phyloP scores from a whole-genome alignment of 2,888 invertebrate genomes.

The Xanthia togata region DNA sequence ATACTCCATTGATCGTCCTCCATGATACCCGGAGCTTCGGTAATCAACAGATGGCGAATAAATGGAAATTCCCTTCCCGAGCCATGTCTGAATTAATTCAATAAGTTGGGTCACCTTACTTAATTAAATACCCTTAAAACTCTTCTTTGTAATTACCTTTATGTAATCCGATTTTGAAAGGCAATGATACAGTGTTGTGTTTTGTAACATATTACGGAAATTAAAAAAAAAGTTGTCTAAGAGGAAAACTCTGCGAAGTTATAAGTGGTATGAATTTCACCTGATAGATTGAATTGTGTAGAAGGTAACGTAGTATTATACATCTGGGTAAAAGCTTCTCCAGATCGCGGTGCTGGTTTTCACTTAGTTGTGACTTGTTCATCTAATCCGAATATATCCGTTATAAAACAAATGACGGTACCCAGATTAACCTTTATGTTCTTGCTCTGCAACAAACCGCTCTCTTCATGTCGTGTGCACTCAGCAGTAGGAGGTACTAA shows the following conservation, averaged over 20 bases:
- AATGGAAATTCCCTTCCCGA: slow-evolving; percentile 40
- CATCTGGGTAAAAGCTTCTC: background rate
- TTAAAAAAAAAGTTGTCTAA: background rate
- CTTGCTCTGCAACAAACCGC: background rate
- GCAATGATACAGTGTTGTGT: too few relatives aligned
- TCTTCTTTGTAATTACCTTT: slow-evolving; percentile 54
- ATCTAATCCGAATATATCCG: background rate
- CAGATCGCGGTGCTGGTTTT: background rate
- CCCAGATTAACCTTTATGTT: background rate
- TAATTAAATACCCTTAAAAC: slow-evolving; percentile 64
- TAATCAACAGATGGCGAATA: slow-evolving; percentile 45
- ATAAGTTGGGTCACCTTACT: slow-evolving; percentile 54
- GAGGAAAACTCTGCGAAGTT: background rate
- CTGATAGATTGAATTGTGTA: background rate
- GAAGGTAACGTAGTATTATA: background rate
- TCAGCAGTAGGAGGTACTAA: background rate
- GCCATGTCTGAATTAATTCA: slow-evolving; percentile 58
- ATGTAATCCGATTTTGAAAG: too few relatives aligned
- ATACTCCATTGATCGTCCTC: slow-evolving; percentile 23
- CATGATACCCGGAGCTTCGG: slow-evolving; percentile 24
- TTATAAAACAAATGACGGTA: background rate
- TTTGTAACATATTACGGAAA: background rate
- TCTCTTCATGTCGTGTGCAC: background rate
- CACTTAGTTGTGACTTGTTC: too few relatives aligned
- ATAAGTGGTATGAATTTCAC: background rate